Percentiles rank a stretch among this genome's conserved stretches.
Conservation (phyloP, 2,888 invertebrate species). For the Bedellia somnulentella region DNA sequence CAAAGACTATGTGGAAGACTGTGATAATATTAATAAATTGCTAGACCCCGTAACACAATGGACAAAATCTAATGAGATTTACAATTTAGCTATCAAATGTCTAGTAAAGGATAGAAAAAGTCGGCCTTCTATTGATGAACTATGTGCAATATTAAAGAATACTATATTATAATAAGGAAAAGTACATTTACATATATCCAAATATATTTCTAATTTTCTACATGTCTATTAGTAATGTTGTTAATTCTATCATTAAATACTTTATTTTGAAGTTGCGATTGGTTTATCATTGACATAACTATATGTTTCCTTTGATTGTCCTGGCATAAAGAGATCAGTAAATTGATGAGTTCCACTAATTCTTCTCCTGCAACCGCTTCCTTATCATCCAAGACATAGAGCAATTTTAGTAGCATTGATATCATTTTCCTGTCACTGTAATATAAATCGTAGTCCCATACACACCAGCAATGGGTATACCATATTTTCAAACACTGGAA, state of each 20-base stretch:
- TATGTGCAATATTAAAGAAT: slow-evolving; percentile 32
- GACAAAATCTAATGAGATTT: slow-evolving; percentile 53
- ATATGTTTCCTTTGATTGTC: slow-evolving; percentile 8
- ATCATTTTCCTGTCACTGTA: slow-evolving; percentile 30
- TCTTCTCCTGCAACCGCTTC: slow-evolving; percentile 14
- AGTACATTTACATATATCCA: not conserved
- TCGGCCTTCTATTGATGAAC: slow-evolving; percentile 61
- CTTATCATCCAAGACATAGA: slow-evolving; percentile 23
- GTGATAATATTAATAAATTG: slow-evolving; percentile 40
- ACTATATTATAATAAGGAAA: slow-evolving; percentile 12
- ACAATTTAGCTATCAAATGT: slow-evolving; percentile 57
- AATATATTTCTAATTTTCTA: not conserved
- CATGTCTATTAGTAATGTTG: slow-evolving; percentile 13
- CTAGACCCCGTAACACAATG: slow-evolving; percentile 62
- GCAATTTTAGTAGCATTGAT: slow-evolving; percentile 28
- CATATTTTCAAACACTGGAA: slow-evolving; percentile 38
- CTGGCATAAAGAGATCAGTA: slow-evolving; percentile 17
- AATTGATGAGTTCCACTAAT: slow-evolving; percentile 24
- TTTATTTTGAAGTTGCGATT: no score
- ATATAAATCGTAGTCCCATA: slow-evolving; percentile 24
- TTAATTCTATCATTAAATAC: slow-evolving; percentile 23
- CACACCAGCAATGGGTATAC: slow-evolving; percentile 39
- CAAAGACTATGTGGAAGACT: slow-evolving; percentile 54
- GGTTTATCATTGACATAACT: slow-evolving; percentile 13
- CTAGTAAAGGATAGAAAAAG: slow-evolving; percentile 52